Evolutionary conservation across 2,888 invertebrate species (phyloP), one percentile per base, ranked within the genome.

Genomic region (Ormyrus labotus): DNA sequence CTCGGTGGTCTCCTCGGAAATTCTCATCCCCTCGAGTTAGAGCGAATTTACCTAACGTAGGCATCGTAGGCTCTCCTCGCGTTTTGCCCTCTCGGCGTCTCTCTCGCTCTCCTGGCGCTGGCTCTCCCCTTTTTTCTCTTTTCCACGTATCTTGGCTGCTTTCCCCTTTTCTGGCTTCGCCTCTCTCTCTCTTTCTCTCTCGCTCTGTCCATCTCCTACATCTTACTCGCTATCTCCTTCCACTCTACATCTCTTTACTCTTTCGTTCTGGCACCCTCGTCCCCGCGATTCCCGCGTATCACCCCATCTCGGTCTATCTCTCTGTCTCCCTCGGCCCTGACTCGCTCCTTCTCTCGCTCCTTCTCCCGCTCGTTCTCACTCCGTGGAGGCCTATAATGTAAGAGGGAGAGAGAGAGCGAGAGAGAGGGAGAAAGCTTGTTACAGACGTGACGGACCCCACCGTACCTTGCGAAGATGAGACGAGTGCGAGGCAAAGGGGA

Each of bases 381-480:
- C 65, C 19, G 84, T 84, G 85, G 84, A 85, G 83, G 83, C 85
- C 85, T 85, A 86, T 85, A 85, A 86, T 45, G 77, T 72, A 72
- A 74, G 69, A 79, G 68, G 57, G 65, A 68, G 64, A 57, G 11
- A n/a, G 9, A 1, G 78, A 53, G 75, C 50, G 81, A 81, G 74
- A 51, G 75, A 67, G 80, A 80, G 70, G 76, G 81, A 83, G 85
- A 83, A 84, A 83, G 84, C 85, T 89, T 89, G 90, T 90, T 90
- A 90, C 87, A 89, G 88, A 89, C 89, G 88, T 89, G 90, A 90
- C 89, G 89, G 90, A 90, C 89, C 90, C 90, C 4, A 89, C 86
- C 87, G 86, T 88, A 88, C 88, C 89, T 88, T 85, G 82, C 82
- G 78, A 83, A 73, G 80, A 80, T 75, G 74, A 71, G 78, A 78